These are phyloP conservation scores for Macrobrachium rosenbergii DNA, from an alignment of 1,140 invertebrate species.

Conservation along the genomic window DNA sequence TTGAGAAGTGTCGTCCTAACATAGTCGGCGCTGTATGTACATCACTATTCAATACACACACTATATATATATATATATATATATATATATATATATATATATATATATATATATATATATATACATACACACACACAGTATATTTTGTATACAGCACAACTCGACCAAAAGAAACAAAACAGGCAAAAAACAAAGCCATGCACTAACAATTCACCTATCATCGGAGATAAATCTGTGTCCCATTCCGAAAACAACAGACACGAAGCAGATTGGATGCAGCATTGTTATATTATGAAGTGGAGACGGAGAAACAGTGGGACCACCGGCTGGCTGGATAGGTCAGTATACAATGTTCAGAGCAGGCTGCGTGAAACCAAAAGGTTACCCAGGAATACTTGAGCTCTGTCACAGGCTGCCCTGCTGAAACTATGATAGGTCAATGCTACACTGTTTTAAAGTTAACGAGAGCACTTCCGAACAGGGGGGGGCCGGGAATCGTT, in stretches of 20 bases:
- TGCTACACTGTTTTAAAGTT: constrained; percentile 4
- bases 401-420: neutral
- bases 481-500: no score
- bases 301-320: no score
- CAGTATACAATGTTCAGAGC: constrained; percentile 23
- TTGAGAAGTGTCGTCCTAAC: no score
- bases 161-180: neutral
- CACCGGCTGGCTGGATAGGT: constrained; percentile 12
- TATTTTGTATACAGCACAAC: neutral
- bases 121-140: neutral
- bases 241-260: no score
- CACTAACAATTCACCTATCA: no score
- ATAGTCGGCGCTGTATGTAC: no score
- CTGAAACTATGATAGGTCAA: constrained; percentile 35
- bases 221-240: no score
- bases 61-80: neutral
- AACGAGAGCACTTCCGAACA: no score
- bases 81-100: constrained; percentile 4
- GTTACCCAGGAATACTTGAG: constrained; percentile 32
- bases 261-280: no score
- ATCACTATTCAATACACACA: neutral
- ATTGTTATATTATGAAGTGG: no score
- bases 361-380: neutral
- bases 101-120: constrained; percentile 19
- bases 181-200: no score